Base-by-base conservation (phyloP, 2,113 vertebrate genomes). In the Microtus oregoni region DNA sequence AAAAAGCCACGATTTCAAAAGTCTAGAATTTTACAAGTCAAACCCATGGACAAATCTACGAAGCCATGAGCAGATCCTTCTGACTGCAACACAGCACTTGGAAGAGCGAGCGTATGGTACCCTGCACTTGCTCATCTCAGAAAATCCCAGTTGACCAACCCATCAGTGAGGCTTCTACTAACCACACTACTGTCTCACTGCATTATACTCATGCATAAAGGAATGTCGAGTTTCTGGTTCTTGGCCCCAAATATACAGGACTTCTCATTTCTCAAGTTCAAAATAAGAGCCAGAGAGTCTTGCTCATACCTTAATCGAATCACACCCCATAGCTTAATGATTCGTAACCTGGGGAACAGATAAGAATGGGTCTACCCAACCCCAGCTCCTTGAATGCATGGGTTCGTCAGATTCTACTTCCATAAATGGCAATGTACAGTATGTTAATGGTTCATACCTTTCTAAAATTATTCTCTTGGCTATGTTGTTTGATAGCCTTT, bases 11-110 rank as follows among this genome's bases (percentile, higher is more conserved):
- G 52, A 89, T 95, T 77, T 61, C 50, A 61, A 52, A 61, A 52
- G 32, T 72, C 52, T 78, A 52, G 55, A 95, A 96, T 92, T 96
- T 96, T 76, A 89, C n/a, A 91, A 90, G 88, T 86, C 76, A 95
- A 94, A 92, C 73, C n/a, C 67, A 85, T 0, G 41, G n/a, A 81
- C 88, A 65, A 94, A 22, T 88, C 17, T 87, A 77, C 41, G 63
- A 91, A 90, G 20, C 79, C 90, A 55, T 86, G 50, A 89, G 61
- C 41, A 92, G 86, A 35, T 32, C 61, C 55, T 91, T 90, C 28
- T 63, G 0, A 41, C 28, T 83, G 47, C 70, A 75, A n/a, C 30
- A 7, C 77, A 63, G 41, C 7, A 78, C 28, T 70, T 10, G 14
- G 50, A 70, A 94, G n/a, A 89, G 20, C 15, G 17, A 44, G 30